Evolutionary conservation across 53 echinoderm and acorn worm genomes (phyloP).

Genomic region (Paracentrotus lividus): DNA sequence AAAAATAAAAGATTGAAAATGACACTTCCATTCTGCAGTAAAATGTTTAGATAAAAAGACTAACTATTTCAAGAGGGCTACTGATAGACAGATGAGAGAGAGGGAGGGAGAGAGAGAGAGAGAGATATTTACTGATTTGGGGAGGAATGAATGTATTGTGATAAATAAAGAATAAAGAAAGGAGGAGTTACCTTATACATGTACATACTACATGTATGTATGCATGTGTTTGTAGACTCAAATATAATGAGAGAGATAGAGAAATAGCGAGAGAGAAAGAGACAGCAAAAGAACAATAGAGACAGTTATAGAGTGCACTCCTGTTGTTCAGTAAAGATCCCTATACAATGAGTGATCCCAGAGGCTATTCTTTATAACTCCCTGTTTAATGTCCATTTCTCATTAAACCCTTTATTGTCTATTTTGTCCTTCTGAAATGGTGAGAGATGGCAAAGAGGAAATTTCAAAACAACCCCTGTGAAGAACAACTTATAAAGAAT

Average conservation of each 20-base stretch:
- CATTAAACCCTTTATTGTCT: slow-evolving; percentile 28
- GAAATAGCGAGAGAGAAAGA: not conserved
- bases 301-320: not conserved
- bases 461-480: slow-evolving; percentile 31
- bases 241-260: not conserved
- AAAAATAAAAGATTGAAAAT: not conserved
- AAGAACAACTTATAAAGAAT: not conserved
- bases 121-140: not conserved
- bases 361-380: not conserved
- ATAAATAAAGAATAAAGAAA: too few species aligned
- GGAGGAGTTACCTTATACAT: too few species aligned
- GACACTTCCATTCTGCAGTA: not conserved
- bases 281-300: not conserved
- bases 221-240: too few species aligned
- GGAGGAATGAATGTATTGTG: not conserved
- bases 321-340: not conserved
- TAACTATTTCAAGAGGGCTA: slow-evolving; percentile 9
- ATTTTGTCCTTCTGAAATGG: not conserved
- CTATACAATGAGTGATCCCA: slow-evolving; percentile 5
- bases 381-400: slow-evolving; percentile 10
- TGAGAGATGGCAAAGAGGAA: not conserved
- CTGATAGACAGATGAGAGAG: not conserved
- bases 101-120: not conserved
- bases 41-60: not conserved
- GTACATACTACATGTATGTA: too few species aligned